These are phyloP conservation scores for Girardinichthys multiradiatus DNA, from an alignment of 2,113 vertebrate genomes.

Conservation along the genomic window DNA sequence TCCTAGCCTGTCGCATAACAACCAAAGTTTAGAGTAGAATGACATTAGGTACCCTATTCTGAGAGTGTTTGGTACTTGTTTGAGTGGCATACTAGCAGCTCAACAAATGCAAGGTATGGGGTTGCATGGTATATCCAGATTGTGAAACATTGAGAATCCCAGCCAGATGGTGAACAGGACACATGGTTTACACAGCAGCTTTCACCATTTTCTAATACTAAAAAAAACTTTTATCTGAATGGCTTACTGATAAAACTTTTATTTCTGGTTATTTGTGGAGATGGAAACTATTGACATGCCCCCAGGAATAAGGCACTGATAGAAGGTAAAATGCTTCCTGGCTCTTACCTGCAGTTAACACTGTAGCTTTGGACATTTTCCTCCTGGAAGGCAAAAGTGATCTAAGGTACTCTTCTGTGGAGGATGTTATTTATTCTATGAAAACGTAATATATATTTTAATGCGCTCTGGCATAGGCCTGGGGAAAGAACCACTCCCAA, in stretches of 20 bases:
- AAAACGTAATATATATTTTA: slow-evolving; percentile 75
- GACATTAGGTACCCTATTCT: slow-evolving; percentile 17
- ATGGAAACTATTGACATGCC: slow-evolving; percentile 76
- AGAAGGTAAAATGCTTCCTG: slow-evolving; percentile 61
- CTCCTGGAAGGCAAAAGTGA: slow-evolving; percentile 53
- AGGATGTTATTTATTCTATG: slow-evolving; percentile 69
- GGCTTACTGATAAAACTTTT: slow-evolving; percentile 72
- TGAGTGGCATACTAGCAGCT: slow-evolving; percentile 8
- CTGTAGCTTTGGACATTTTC: slow-evolving; percentile 43
- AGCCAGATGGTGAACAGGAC: slow-evolving; percentile 24
- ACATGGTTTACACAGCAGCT: slow-evolving; percentile 2
- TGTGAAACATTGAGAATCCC: slow-evolving; percentile 13
- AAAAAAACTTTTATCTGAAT: slow-evolving; percentile 74
- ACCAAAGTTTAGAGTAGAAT: slow-evolving; percentile 31
- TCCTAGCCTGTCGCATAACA: slow-evolving; percentile 2
- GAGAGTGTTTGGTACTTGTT: slow-evolving; percentile 12
- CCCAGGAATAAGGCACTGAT: slow-evolving; percentile 50
- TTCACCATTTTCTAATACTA: slow-evolving; percentile 54
- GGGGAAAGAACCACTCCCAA: slow-evolving; percentile 67
- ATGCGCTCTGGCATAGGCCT: slow-evolving; percentile 43
- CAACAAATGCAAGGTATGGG: background rate
- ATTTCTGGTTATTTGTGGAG: slow-evolving; percentile 75
- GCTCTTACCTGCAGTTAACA: slow-evolving; percentile 57
- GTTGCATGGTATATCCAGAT: background rate
- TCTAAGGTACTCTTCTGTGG: slow-evolving; percentile 56